Percentiles rank a stretch among this genome's conserved stretches.
These are phyloP conservation scores for Pristionchus mayeri DNA, from an alignment of 2,888 invertebrate species.

Conservation along the genomic window DNA sequence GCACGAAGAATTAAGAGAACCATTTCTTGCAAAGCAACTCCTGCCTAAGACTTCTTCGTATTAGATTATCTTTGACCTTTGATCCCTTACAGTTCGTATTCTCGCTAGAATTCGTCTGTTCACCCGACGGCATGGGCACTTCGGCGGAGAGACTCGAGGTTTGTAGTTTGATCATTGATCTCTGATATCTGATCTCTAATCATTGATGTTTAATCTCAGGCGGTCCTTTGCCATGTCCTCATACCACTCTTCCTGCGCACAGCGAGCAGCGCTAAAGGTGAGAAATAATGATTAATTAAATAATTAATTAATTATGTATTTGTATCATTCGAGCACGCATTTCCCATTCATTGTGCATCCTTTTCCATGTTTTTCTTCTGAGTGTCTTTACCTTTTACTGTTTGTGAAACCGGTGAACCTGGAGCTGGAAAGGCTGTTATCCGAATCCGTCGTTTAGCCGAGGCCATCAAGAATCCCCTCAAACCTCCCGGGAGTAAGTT, in stretches of 20 bases:
- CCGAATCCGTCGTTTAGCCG: slow-evolving; percentile 15
- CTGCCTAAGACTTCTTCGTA: no score
- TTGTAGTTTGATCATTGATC: slow-evolving; percentile 10
- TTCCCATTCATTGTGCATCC: neutral
- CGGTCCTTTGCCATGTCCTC: slow-evolving; percentile 93
- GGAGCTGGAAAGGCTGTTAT: neutral
- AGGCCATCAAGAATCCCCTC: neutral
- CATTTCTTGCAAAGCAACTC: no score
- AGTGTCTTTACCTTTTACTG: neutral
- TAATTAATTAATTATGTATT: neutral
- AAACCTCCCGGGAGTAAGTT: slow-evolving; percentile 46
- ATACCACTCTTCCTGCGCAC: slow-evolving; percentile 95
- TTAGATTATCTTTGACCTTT: slow-evolving; percentile 15
- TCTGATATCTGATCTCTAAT: neutral
- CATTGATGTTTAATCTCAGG: slow-evolving; percentile 77
- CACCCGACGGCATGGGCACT: slow-evolving; percentile 87
- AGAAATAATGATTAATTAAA: neutral
- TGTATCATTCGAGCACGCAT: neutral
- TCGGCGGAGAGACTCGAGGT: slow-evolving; percentile 90
- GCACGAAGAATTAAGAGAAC: no score
- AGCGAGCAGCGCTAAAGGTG: slow-evolving; percentile 93
- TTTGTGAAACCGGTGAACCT: no score
- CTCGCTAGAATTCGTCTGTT: slow-evolving; percentile 91
- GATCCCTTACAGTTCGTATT: slow-evolving; percentile 76
- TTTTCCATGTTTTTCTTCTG: neutral